Conservation (phyloP, 2,888 invertebrate species). For the Fabriciana adippe region DNA sequence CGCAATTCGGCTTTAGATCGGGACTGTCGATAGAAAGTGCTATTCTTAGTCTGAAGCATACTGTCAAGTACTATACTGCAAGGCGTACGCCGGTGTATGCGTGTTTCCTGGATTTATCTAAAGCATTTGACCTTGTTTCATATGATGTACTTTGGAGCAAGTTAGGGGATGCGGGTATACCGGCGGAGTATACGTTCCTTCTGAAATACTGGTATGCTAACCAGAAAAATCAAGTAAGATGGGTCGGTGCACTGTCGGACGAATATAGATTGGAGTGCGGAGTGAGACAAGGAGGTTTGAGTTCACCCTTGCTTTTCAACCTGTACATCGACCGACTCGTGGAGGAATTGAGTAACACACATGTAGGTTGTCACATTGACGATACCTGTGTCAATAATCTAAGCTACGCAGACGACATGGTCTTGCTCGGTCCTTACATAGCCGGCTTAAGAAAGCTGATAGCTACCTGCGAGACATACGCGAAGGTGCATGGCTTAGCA, state of each 20-base stretch:
- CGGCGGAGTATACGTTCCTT: neutral
- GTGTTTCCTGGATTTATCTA: conserved; percentile 26
- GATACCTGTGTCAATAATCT: conserved; percentile 29
- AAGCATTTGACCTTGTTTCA: conserved; percentile 17
- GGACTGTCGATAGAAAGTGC: neutral
- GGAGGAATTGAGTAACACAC: conserved; percentile 38
- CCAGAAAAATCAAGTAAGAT: conserved; percentile 16
- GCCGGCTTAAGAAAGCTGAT: conserved; percentile 1
- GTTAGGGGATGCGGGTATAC: neutral
- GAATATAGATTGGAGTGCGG: conserved; percentile 29
- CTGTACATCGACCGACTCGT: conserved; percentile 10
- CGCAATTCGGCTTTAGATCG: neutral
- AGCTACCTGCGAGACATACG: neutral
- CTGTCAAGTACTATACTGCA: neutral
- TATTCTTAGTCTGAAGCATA: neutral
- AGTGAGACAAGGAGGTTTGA: conserved; percentile 38
- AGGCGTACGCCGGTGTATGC: conserved; percentile 17
- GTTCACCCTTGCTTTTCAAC: conserved; percentile 42
- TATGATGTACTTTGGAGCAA: conserved; percentile 19
- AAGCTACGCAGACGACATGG: conserved; percentile 41
- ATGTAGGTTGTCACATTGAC: conserved; percentile 37
- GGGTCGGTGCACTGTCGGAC: conserved; percentile 7
- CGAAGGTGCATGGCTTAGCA: conserved; percentile 17
- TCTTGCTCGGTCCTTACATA: conserved; percentile 37
- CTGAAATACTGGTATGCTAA: conserved; percentile 25